Conservation (phyloP, 1,140 invertebrate species). For the Phortica variegata region DNA sequence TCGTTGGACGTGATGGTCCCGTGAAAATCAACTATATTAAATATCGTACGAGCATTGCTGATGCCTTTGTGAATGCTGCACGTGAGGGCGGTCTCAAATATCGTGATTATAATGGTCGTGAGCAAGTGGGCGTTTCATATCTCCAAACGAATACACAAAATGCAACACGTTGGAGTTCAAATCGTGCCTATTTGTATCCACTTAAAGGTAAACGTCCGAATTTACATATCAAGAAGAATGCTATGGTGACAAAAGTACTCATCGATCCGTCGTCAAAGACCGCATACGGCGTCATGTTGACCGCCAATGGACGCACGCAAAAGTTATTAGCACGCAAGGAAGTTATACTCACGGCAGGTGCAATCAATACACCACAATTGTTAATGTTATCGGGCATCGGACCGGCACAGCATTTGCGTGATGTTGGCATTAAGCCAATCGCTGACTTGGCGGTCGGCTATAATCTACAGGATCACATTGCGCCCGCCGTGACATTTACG, state of each 20-base stretch:
- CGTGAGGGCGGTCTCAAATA: conserved; percentile 65
- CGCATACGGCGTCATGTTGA: conserved; percentile 67
- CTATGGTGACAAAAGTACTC: conserved; percentile 71
- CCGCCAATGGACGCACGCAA: conserved; percentile 59
- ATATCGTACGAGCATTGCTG: conserved; percentile 62
- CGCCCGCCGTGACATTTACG: conserved; percentile 68
- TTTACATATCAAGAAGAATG: conserved; percentile 66
- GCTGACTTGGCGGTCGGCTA: conserved; percentile 75
- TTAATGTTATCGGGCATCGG: conserved; percentile 82
- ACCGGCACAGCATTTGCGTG: conserved; percentile 67
- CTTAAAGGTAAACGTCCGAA: conserved; percentile 63
- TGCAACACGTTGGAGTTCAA: conserved; percentile 71
- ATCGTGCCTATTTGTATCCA: conserved; percentile 72
- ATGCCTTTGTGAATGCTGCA: conserved; percentile 69
- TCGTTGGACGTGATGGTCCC: conserved; percentile 64
- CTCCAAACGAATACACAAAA: conserved; percentile 68
- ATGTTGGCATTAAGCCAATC: conserved; percentile 64
- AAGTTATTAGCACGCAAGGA: conserved; percentile 68
- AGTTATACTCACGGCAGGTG: conserved; percentile 75
- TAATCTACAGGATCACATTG: conserved; percentile 79
- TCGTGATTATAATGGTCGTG: conserved; percentile 72
- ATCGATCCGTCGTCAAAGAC: conserved; percentile 68
- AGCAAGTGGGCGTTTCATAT: conserved; percentile 64
- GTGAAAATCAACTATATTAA: conserved; percentile 57
- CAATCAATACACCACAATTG: conserved; percentile 74